phyloP scores from a whole-genome alignment of 2,888 invertebrate genomes.

The Seira ritae region DNA sequence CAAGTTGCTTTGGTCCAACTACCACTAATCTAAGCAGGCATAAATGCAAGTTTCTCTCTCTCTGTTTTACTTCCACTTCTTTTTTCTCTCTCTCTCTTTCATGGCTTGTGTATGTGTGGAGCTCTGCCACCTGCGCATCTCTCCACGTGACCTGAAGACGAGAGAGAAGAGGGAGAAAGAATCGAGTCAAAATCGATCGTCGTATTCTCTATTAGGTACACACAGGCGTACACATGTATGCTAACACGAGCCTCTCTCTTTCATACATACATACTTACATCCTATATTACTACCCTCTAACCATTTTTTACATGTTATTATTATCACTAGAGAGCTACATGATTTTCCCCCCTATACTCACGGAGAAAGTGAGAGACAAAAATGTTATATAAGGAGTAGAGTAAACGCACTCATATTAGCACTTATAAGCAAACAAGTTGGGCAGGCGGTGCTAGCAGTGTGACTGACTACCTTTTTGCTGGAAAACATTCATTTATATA shows the following conservation, averaged over 20 bases:
- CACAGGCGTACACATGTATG: background rate
- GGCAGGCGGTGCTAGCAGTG: constrained; percentile 17
- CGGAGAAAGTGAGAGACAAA: too few species aligned
- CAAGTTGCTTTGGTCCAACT: constrained; percentile 1
- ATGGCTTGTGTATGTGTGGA: constrained; percentile 10
- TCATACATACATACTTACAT: background rate
- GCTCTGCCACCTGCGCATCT: constrained; percentile 68
- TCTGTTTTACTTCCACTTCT: background rate
- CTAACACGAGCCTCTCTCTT: background rate
- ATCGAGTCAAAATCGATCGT: constrained; percentile 71
- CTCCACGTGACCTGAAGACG: constrained; percentile 65
- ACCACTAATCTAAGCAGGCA: constrained; percentile 35
- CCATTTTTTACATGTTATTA: constrained; percentile 40
- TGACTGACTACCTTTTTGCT: too few species aligned
- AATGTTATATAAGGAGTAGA: too few species aligned
- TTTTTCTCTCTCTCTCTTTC: background rate
- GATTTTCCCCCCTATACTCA: too few species aligned
- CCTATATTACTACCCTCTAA: too few species aligned
- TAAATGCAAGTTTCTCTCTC: constrained; percentile 32
- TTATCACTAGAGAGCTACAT: constrained; percentile 12
- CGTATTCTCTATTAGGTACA: constrained; percentile 49
- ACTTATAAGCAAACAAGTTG: constrained; percentile 27
- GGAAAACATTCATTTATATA: constrained; percentile 21
- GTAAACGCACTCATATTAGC: too few species aligned
- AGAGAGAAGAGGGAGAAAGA: constrained; percentile 55